Percentiles rank a stretch among this genome's conserved stretches.
These are phyloP conservation scores for Pristionchus fissidentatus DNA, from an alignment of 2,888 invertebrate genomes.

Conservation along the genomic window DNA sequence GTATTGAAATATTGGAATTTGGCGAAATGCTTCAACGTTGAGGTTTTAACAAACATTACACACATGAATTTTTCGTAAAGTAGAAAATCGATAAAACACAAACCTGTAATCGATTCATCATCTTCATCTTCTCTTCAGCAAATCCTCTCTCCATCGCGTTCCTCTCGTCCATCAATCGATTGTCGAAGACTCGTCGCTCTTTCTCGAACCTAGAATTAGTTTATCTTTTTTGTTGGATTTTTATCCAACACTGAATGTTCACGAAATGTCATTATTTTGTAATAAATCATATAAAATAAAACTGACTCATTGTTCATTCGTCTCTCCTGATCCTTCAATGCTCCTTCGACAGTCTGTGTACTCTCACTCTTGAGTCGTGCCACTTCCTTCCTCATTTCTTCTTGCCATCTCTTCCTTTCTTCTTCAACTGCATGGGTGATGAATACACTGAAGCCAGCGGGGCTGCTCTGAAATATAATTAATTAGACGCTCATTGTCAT, in stretches of 20 bases:
- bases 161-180: constrained; percentile 50
- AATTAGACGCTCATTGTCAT: no score
- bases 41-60: no score
- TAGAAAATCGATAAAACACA: background rate
- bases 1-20: no score
- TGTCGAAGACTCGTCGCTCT: constrained; percentile 49
- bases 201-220: constrained; percentile 50
- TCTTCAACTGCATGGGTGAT: constrained; percentile 44
- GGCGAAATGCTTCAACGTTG: no score
- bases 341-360: constrained; percentile 49
- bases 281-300: background rate
- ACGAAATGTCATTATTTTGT: background rate
- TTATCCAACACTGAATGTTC: background rate
- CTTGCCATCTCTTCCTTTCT: constrained; percentile 47
- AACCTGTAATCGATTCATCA: constrained; percentile 62
- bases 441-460: constrained; percentile 44
- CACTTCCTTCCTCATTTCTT: constrained; percentile 47
- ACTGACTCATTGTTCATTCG: constrained; percentile 47
- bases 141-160: constrained; percentile 56
- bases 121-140: constrained; percentile 63
- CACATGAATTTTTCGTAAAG: background rate
- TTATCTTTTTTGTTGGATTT: background rate
- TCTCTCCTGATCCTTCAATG: constrained; percentile 55
- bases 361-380: constrained; percentile 37
- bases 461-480: background rate